phyloP scores from a whole-genome alignment of 1,140 invertebrate species.

The Conopomorpha cramerella region DNA sequence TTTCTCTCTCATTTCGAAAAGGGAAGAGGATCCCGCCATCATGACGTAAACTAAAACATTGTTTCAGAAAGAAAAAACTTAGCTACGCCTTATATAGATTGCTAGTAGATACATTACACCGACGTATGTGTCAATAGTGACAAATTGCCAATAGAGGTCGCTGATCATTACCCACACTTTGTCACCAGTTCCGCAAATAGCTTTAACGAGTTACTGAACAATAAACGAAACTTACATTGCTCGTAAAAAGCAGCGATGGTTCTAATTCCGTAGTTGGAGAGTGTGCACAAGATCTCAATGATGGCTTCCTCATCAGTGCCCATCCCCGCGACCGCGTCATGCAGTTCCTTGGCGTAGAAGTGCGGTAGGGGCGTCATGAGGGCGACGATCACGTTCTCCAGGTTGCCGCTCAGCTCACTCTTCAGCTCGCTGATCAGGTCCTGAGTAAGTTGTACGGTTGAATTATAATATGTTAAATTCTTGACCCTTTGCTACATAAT shows the following conservation, averaged over 20 bases:
- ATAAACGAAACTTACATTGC: conserved; percentile 67
- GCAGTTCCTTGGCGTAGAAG: conserved; percentile 89
- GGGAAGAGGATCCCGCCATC: too few species aligned
- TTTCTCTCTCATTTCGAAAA: too few species aligned
- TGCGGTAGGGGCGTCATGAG: conserved; percentile 88
- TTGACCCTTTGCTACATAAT: too few species aligned
- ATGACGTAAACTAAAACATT: too few species aligned
- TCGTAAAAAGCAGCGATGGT: conserved; percentile 86
- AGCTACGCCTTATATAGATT: too few species aligned
- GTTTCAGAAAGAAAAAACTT: too few species aligned
- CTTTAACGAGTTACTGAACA: conserved; percentile 1
- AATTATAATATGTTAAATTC: too few species aligned
- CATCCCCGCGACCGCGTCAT: conserved; percentile 82
- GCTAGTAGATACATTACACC: too few species aligned
- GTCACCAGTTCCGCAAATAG: too few species aligned
- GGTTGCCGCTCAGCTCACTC: conserved; percentile 84
- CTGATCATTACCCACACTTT: too few species aligned
- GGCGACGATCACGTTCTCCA: conserved; percentile 85
- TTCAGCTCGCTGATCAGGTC: conserved; percentile 87
- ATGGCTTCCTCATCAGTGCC: conserved; percentile 90
- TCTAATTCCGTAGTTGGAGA: conserved; percentile 86
- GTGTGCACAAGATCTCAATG: conserved; percentile 89
- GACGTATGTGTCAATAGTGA: too few species aligned
- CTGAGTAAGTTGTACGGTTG: conserved; percentile 27
- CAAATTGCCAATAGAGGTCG: too few species aligned